A percentile compares a stretch with the other conserved stretches of the same genome.
These are phyloP conservation scores for Polydrusus pterygomalis DNA, from an alignment of 2,888 invertebrate species.

Conservation along the genomic window DNA sequence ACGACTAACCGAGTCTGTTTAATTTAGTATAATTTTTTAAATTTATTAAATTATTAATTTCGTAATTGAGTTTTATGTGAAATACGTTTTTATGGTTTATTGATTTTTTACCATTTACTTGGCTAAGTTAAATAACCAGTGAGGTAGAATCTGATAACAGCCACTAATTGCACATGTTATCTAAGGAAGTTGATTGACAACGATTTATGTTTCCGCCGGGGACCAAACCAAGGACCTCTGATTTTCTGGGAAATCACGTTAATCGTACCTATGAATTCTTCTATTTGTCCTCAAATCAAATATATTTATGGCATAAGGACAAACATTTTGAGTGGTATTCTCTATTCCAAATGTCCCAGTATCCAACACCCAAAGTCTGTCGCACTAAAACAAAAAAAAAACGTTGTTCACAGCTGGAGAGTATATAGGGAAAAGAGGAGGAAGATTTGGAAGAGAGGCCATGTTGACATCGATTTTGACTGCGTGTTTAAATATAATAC, in stretches of 20 bases:
- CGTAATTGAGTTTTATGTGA: no score
- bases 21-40: no score
- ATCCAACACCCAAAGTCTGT: slow-evolving; percentile 86
- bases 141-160: not conserved
- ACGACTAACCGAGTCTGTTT: no score
- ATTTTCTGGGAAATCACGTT: no score
- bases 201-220: no score
- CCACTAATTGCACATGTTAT: no score
- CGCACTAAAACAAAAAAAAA: slow-evolving; percentile 62
- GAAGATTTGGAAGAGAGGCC: not conserved
- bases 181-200: no score
- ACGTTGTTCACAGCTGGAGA: not conserved
- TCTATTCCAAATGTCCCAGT: slow-evolving; percentile 89
- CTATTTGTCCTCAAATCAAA: slow-evolving; percentile 85
- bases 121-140: not conserved
- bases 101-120: not conserved
- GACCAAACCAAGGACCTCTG: no score
- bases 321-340: slow-evolving; percentile 83
- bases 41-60: no score
- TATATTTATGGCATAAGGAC: slow-evolving; percentile 86
- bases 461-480: no score
- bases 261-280: slow-evolving; percentile 72
- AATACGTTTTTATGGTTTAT: no score
- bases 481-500: no score
- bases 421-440: not conserved